These are phyloP conservation scores for Cryptoprocta ferox DNA, from an alignment of 2,797 vertebrate species.

Conservation along the genomic window DNA sequence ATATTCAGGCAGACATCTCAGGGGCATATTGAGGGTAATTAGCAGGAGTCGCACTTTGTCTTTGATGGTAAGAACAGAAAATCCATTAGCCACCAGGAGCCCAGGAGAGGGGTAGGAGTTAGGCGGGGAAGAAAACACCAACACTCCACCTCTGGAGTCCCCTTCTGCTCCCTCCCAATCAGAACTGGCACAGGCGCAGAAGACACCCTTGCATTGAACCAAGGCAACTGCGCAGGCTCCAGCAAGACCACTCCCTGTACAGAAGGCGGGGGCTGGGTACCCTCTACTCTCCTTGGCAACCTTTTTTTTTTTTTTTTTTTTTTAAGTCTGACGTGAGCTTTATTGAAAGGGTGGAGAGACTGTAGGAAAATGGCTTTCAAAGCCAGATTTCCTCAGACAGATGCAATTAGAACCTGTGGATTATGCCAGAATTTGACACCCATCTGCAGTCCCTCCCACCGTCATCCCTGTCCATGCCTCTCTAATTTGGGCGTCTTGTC, in stretches of 20 bases:
- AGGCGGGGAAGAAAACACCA: not conserved
- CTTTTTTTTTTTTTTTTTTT: not conserved
- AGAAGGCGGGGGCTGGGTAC: rapidly evolving
- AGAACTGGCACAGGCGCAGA: not conserved
- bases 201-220: not conserved
- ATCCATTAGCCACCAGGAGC: not conserved
- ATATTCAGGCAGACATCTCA: not conserved
- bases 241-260: not conserved
- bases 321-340: not conserved
- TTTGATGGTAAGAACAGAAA: not conserved
- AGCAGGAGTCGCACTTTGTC: not conserved
- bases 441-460: rapidly evolving
- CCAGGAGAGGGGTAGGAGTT: not conserved
- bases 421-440: not conserved
- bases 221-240: not conserved
- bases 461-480: not conserved
- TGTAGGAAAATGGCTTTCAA: not conserved
- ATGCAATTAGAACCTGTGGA: not conserved
- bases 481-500: not conserved
- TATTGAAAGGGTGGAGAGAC: not conserved
- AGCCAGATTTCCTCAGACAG: not conserved
- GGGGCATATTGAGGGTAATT: not conserved
- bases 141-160: not conserved
- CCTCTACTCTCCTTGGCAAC: not conserved
- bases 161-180: not conserved